A percentile compares a stretch with the other conserved stretches of the same genome.
These are phyloP conservation scores for Chrysolina haemoptera DNA, from an alignment of 2,888 invertebrate species.

Conservation along the genomic window DNA sequence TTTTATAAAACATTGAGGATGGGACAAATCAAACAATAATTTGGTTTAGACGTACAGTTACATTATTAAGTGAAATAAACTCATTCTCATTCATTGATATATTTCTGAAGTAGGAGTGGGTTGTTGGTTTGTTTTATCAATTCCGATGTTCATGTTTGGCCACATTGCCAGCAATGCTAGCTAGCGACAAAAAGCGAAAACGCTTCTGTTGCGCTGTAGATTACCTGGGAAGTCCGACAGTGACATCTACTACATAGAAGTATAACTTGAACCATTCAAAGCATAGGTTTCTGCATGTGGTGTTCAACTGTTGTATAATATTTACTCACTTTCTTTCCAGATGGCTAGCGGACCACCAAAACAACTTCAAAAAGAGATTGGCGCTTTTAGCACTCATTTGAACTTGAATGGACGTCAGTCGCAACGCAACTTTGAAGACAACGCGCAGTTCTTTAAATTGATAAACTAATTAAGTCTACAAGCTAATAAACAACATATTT, in stretches of 20 bases:
- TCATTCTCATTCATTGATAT: neutral
- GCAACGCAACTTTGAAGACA: slow-evolving; percentile 46
- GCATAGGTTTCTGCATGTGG: no score
- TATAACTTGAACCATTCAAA: no score
- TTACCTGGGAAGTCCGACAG: no score
- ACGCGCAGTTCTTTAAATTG: slow-evolving; percentile 48
- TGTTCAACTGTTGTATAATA: no score
- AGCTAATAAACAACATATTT: slow-evolving; percentile 32
- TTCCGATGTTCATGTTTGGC: no score
- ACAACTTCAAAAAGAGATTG: slow-evolving; percentile 4
- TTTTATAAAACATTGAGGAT: neutral
- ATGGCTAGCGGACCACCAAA: neutral
- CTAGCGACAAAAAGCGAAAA: no score
- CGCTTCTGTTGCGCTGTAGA: no score
- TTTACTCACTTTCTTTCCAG: neutral
- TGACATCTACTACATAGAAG: no score
- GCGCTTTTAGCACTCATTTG: slow-evolving; percentile 27
- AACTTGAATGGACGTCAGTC: slow-evolving; percentile 50
- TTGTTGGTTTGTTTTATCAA: no score
- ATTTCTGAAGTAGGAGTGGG: neutral
- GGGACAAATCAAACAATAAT: neutral
- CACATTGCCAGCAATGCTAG: no score
- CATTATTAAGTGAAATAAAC: neutral
- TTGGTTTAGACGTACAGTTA: neutral
- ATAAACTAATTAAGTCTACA: slow-evolving; percentile 42